Base-by-base conservation (phyloP, 2,888 invertebrate genomes). In the Drosophila longiperda region DNA sequence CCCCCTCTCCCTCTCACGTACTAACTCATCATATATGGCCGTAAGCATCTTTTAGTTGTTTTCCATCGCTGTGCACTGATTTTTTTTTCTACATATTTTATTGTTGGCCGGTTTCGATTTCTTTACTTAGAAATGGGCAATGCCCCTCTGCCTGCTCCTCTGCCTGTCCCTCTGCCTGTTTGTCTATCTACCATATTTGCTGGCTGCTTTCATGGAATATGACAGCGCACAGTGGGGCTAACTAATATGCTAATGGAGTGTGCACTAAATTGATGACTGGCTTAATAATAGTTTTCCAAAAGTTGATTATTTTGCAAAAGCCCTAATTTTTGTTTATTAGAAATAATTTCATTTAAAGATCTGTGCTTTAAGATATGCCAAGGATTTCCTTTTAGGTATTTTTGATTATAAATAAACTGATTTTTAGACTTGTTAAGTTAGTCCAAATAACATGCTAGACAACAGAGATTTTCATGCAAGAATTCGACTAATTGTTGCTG, bases 121-220 rank as follows among this genome's bases (percentile, higher is more conserved):
- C 85, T 90, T 90, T 86, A 90, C 85, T 88, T 82, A 78, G 85
- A 86, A 86, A 62, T 82, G 86, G 83, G 75, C 85, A 87, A 82
- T 78, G 89, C 68, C 69, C 76, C 78, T 83, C 70, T 54, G 40
- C 23, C 58, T 34, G 55, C 9, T 29, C 6, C 17, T 2, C 17
- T 3, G 45, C 20, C 62, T 48, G 52, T 62, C 32, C 32, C 29
- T 34, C 54, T 49, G 53, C 61, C 20, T 23, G 33, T 40, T 23
- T 62, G 49, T 48, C 57, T 61, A 38, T 38, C 57, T 53, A 29
- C 29, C 29, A 29, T 29, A 68, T 69, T 75, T 66, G 69, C 65
- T 58, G 45, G 50, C 63, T 64, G 50, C 42, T 66, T 69, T 63
- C 49, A 61, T 42, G 53, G 66, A 80, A 75, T 60, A 70, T 63